Evolutionary conservation across 2,888 invertebrate genomes (phyloP).

Genomic region (Archips xylosteana): DNA sequence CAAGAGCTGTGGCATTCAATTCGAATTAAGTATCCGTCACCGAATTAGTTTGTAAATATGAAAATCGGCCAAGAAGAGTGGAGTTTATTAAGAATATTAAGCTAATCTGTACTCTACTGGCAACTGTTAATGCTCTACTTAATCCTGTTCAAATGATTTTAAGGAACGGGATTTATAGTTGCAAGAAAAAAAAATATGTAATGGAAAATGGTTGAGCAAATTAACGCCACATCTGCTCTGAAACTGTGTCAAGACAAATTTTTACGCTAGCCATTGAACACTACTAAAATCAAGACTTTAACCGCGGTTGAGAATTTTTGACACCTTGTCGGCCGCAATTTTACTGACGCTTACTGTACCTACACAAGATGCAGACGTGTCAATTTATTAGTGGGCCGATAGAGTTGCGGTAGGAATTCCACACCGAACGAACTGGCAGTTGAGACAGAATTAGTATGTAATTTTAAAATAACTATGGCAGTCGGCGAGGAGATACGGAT

Average conservation of each 20-base stretch:
- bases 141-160: not conserved
- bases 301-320: not conserved
- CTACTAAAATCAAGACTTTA: not conserved
- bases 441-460: constrained; percentile 27
- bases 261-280: not conserved
- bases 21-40: constrained; percentile 3
- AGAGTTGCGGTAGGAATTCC: constrained; percentile 12
- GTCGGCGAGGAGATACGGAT: constrained; percentile 22
- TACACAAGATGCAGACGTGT: not conserved
- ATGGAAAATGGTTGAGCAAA: not conserved
- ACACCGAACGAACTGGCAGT: not conserved
- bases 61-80: not conserved
- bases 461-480: constrained; percentile 26
- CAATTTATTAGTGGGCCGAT: constrained; percentile 1
- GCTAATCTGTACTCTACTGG: not conserved
- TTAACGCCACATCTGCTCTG: not conserved
- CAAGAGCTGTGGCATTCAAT: constrained; percentile 17
- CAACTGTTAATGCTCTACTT: not conserved
- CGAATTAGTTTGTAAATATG: constrained; percentile 28
- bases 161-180: not conserved
- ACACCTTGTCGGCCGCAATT: not conserved
- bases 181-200: not conserved
- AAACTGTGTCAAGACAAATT: not conserved
- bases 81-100: not conserved
- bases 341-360: not conserved